phyloP scores from a whole-genome alignment of 2,888 invertebrate species.

The Leptothorax acervorum region DNA sequence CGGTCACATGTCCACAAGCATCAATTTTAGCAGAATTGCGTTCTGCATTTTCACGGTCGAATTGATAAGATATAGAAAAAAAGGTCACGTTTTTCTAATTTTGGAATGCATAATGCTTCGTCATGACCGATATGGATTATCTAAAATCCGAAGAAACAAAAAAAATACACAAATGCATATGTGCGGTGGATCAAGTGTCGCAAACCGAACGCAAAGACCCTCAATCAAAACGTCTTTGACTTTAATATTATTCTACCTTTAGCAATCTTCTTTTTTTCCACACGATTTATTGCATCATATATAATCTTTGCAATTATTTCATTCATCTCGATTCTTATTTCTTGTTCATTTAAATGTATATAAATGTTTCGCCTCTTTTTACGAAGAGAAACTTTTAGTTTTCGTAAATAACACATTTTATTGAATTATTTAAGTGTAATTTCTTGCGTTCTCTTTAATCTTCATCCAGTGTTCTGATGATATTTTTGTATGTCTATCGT shows the following conservation, averaged over 20 bases:
- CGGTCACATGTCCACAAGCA: neutral
- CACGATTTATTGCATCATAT: neutral
- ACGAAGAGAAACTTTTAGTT: neutral
- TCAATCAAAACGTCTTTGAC: slow-evolving; percentile 9
- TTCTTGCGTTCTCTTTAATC: neutral
- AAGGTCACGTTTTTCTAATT: neutral
- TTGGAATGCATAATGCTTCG: neutral
- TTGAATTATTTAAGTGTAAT: neutral
- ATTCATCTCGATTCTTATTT: neutral
- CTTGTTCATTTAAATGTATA: neutral
- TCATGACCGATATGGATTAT: neutral
- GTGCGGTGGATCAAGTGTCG: neutral
- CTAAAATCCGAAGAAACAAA: neutral
- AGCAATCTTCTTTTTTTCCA: neutral
- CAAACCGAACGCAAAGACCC: neutral
- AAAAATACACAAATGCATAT: neutral
- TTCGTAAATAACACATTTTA: neutral
- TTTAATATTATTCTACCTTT: slow-evolving; percentile 26
- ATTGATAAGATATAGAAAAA: neutral
- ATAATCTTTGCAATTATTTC: neutral
- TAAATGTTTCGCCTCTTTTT: neutral
- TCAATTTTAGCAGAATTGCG: neutral
- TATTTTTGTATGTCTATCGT: neutral
- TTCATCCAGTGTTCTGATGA: neutral
- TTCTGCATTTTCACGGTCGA: neutral